Percentiles rank a stretch among this genome's conserved stretches.
phyloP scores from a whole-genome alignment of 2,113 vertebrate genomes.

The Drymodes brunneopygia region DNA sequence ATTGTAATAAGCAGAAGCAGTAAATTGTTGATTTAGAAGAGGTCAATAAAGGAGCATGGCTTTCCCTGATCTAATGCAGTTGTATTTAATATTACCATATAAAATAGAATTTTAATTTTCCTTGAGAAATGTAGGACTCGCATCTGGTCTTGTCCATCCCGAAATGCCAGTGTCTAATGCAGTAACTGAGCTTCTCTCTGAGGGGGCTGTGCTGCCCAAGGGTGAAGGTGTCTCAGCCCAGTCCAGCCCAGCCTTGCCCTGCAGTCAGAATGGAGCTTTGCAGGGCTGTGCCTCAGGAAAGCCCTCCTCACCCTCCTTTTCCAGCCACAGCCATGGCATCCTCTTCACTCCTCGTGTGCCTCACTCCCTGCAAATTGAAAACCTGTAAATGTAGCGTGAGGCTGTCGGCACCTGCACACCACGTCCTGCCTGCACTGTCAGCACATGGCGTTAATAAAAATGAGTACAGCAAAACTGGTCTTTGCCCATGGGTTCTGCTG shows the following conservation, averaged over 20 bases:
- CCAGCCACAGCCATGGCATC: neutral
- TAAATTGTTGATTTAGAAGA: conserved; percentile 52
- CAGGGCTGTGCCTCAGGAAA: neutral
- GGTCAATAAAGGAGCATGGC: conserved; percentile 43
- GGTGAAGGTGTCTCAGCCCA: neutral
- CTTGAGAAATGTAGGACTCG: neutral
- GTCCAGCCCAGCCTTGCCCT: neutral
- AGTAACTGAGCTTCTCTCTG: neutral
- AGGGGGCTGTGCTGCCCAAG: neutral
- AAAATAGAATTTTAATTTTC: conserved; percentile 44
- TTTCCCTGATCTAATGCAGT: conserved; percentile 29
- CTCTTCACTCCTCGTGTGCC: neutral
- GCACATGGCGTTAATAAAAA: neutral
- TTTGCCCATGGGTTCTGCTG: neutral
- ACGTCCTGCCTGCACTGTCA: neutral
- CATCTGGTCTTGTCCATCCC: neutral
- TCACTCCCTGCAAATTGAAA: neutral
- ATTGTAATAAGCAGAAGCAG: conserved; percentile 32
- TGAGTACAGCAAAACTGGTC: neutral
- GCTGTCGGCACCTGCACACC: neutral
- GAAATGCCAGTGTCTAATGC: neutral
- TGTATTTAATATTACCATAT: conserved; percentile 33
- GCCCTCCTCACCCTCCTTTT: neutral
- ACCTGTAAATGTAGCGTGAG: neutral
- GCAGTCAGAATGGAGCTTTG: neutral